Evolutionary conservation across 1,140 invertebrate species (phyloP), one percentile per base, ranked within the genome.

Genomic region (Oryctes rhinoceros): DNA sequence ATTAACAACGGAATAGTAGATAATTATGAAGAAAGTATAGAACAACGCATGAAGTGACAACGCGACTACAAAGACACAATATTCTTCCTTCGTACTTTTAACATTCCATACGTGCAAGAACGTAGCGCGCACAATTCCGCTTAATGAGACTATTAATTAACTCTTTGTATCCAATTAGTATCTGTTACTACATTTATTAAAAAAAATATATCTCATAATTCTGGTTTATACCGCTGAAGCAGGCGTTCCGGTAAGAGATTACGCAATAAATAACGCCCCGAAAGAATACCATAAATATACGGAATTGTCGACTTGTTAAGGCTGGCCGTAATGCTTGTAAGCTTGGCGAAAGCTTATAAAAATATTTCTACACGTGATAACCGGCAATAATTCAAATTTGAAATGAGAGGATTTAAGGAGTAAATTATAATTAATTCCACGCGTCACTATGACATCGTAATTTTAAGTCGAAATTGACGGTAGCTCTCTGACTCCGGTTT

Each of bases 61-160:
- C 5, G 9, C 39, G 39, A 5, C 39, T 44, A 4, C 9, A 44
- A 44, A 59, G 18, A 59, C 6, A 59, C n/a, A 59, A 59, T 59
- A 18, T 59, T 59, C 53, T n/a, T 59, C 3, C 7, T 59, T 0
- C 53, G 0, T 59, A 59, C 65, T 35, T 37, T 71, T 71, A 71
- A 71, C 3, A 71, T 71, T 71, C 65, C 65, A 24, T 71, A 71
- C 24, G 24, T 76, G 37, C 44, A 49, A 44, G 75, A 76, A 47
- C 37, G 39, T 76, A 47, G 13, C 13, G 37, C n/a, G 44, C 71
- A 81, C 80, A 81, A 81, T 78, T 79, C 78, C 47, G 74, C 71
- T 75, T 81, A 81, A 81, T 81, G 80, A 81, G 75, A 48, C 65
- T 71, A 81, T 81, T 81, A 81, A 81, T 81, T 81, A 81, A 81